Conservation (phyloP, 35 echinoderm and acorn worm species). For the Ophiothrix spiculata region DNA sequence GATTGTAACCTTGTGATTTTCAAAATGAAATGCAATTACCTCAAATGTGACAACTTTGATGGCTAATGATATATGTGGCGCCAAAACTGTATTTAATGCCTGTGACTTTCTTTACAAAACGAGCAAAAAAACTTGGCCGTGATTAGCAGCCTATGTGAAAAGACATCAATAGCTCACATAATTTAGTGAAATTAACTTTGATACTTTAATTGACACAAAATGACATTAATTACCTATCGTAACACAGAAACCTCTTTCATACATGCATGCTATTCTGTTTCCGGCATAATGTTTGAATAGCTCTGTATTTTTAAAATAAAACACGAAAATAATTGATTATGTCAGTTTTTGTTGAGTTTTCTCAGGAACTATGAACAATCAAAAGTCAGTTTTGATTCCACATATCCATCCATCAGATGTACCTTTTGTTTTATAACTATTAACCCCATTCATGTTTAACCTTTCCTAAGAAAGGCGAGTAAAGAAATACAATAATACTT, state of each 20-base stretch:
- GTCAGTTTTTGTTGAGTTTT: background rate
- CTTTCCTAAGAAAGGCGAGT: background rate
- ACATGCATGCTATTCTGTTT: background rate
- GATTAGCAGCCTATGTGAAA: background rate
- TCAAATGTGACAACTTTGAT: background rate
- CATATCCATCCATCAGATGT: too few relatives aligned
- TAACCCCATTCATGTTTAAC: too few relatives aligned
- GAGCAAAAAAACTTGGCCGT: background rate
- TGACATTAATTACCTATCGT: background rate
- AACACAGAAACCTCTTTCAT: background rate
- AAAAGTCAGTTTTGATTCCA: too few relatives aligned
- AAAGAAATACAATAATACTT: background rate
- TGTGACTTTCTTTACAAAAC: background rate
- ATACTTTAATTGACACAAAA: background rate
- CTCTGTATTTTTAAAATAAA: background rate
- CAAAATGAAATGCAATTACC: too few relatives aligned
- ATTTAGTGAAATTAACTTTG: background rate
- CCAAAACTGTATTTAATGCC: background rate
- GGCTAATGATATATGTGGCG: background rate
- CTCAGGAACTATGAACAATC: background rate
- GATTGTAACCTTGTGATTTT: too few relatives aligned
- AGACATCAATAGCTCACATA: background rate
- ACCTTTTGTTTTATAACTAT: too few relatives aligned
- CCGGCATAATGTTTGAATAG: too few relatives aligned
- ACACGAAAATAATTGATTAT: constrained; percentile 13